Conservation (phyloP, 2,797 vertebrate genomes). For the Otolemur crassicaudatus region DNA sequence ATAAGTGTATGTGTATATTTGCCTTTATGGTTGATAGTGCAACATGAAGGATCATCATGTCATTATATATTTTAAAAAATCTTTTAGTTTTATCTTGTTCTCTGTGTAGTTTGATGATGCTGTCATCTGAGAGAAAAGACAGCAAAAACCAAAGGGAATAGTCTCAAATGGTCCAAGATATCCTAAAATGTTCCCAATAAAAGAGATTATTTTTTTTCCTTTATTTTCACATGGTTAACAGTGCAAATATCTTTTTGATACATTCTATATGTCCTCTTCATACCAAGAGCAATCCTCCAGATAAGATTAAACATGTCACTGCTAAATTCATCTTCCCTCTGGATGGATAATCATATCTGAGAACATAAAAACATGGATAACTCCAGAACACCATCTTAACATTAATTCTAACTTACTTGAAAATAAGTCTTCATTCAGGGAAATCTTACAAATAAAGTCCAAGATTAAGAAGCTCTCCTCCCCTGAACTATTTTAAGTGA, state of each 20-base stretch:
- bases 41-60: not conserved
- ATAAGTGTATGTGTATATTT: not conserved
- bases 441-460: not conserved
- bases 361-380: not conserved
- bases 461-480: not conserved
- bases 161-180: not conserved
- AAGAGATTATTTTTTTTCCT: not conserved
- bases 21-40: not conserved
- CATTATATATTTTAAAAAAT: not conserved
- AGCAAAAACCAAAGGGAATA: not conserved
- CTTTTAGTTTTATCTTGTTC: not conserved
- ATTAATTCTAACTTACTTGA: not conserved
- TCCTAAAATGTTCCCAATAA: not conserved
- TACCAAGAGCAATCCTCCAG: not conserved
- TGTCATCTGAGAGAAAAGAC: not conserved
- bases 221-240: not conserved
- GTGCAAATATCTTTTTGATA: not conserved
- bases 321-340: too few species aligned
- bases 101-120: not conserved
- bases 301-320: not conserved
- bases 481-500: rapidly evolving
- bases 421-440: not conserved
- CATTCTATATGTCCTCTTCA: not conserved
- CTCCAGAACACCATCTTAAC: not conserved
- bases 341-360: not conserved